These are phyloP conservation scores for Microctenopoma stevenorrisi DNA, from an alignment of 2,797 vertebrate species.

Conservation along the genomic window DNA sequence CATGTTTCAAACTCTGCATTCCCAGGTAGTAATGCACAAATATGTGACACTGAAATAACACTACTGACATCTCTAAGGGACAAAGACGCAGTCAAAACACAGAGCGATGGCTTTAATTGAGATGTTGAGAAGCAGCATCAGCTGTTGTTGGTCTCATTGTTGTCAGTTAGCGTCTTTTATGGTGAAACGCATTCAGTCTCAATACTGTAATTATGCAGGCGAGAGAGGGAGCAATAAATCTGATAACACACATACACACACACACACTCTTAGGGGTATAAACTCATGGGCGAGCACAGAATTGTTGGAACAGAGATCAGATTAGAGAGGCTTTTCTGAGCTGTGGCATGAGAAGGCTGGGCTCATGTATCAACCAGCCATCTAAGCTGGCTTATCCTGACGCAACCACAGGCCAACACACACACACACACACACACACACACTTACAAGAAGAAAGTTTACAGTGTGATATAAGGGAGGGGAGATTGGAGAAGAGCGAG, in stretches of 20 bases:
- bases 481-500: slow-evolving; percentile 30
- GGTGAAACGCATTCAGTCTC: slow-evolving; percentile 59
- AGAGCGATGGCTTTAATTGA: slow-evolving; percentile 45
- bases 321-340: slow-evolving; percentile 82
- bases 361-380: slow-evolving; percentile 81
- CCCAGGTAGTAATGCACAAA: background rate
- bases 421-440: slow-evolving; percentile 19
- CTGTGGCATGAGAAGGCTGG: slow-evolving; percentile 77
- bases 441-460: slow-evolving; percentile 58
- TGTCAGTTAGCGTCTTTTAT: slow-evolving; percentile 63
- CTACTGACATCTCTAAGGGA: background rate
- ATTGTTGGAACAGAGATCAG: slow-evolving; percentile 80
- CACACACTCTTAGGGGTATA: slow-evolving; percentile 44
- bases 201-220: slow-evolving; percentile 64
- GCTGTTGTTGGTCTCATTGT: slow-evolving; percentile 59
- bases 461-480: slow-evolving; percentile 43
- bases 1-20: background rate
- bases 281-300: slow-evolving; percentile 71
- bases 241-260: slow-evolving; percentile 49
- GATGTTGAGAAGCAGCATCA: slow-evolving; percentile 58
- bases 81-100: slow-evolving; percentile 27
- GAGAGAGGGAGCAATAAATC: slow-evolving; percentile 59
- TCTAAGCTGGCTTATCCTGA: slow-evolving; percentile 78
- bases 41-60: no score
- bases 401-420: slow-evolving; percentile 64